A percentile compares a stretch with the other conserved stretches of the same genome.
These are phyloP conservation scores for Sparidentex hasta DNA, from an alignment of 2,797 vertebrate genomes.

Conservation along the genomic window DNA sequence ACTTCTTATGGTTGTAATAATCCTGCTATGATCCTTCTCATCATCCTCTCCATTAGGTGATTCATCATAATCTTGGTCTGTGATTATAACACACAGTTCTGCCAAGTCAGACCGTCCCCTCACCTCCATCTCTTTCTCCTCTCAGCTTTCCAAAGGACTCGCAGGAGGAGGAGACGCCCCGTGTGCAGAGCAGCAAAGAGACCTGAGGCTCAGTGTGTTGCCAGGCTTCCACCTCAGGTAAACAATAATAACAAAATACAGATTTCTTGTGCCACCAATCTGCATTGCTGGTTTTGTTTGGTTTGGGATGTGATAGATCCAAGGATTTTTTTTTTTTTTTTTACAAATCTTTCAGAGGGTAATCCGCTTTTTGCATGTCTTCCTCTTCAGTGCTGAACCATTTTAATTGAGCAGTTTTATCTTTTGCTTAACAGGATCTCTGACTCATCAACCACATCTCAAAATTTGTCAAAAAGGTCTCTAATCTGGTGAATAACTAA, in stretches of 20 bases:
- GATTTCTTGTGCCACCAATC: not conserved
- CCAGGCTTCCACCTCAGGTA: constrained; percentile 50
- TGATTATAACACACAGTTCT: constrained; percentile 13
- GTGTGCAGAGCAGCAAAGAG: constrained; percentile 32
- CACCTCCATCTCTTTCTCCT: constrained; percentile 27
- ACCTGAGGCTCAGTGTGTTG: constrained; percentile 54
- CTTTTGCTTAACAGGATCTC: not conserved
- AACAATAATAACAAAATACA: not conserved
- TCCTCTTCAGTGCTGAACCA: not conserved
- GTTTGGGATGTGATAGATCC: not conserved
- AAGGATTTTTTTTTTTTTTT: not conserved
- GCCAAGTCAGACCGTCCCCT: not conserved
- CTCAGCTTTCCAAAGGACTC: constrained; percentile 73
- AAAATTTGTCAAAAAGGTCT: not conserved
- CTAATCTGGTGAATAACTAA: not conserved
- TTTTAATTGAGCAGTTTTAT: not conserved
- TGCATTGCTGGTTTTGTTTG: not conserved
- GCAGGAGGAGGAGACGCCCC: constrained; percentile 46
- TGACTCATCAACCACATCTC: constrained; percentile 1
- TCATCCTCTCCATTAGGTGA: not conserved
- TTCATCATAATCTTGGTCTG: not conserved
- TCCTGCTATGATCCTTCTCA: constrained; percentile 7
- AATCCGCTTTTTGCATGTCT: not conserved
- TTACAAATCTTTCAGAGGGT: not conserved
- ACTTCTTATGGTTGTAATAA: not conserved